phyloP scores from a whole-genome alignment of 2,888 invertebrate genomes.

The Iselma pallidipennis region DNA sequence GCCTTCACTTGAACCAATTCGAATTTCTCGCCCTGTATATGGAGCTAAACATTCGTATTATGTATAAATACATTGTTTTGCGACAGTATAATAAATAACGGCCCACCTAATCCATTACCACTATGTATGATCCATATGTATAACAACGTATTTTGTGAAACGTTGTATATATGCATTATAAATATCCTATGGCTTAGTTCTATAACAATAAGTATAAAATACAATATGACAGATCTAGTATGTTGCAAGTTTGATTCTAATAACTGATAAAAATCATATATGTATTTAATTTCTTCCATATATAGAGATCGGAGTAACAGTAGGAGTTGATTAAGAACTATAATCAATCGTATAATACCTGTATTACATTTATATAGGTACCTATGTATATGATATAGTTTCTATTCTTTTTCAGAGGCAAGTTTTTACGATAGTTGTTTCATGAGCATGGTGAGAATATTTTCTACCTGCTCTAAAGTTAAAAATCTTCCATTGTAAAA shows the following conservation, averaged over 20 bases:
- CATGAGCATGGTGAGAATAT: not conserved
- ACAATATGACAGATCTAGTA: not conserved
- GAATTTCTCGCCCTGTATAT: no score
- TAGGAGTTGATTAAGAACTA: not conserved
- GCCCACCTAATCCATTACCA: constrained; percentile 7
- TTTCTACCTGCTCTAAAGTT: not conserved
- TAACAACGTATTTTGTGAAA: constrained; percentile 1
- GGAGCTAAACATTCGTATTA: not conserved
- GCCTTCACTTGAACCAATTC: no score
- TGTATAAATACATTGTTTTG: constrained; percentile 1
- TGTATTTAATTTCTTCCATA: not conserved
- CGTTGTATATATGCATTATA: not conserved
- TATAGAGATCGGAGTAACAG: not conserved
- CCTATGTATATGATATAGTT: not conserved
- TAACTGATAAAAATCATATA: not conserved
- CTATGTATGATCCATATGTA: not conserved
- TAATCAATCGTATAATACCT: no score
- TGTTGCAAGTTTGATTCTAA: not conserved
- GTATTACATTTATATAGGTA: not conserved
- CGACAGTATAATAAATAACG: constrained; percentile 6
- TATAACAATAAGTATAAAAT: not conserved
- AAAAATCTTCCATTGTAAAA: not conserved
- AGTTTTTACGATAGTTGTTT: not conserved
- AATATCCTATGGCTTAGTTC: not conserved
- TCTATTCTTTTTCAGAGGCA: not conserved